Percentiles rank a stretch among this genome's conserved stretches.
These are phyloP conservation scores for Amphipoea lucens DNA, from an alignment of 2,888 invertebrate species.

Conservation along the genomic window DNA sequence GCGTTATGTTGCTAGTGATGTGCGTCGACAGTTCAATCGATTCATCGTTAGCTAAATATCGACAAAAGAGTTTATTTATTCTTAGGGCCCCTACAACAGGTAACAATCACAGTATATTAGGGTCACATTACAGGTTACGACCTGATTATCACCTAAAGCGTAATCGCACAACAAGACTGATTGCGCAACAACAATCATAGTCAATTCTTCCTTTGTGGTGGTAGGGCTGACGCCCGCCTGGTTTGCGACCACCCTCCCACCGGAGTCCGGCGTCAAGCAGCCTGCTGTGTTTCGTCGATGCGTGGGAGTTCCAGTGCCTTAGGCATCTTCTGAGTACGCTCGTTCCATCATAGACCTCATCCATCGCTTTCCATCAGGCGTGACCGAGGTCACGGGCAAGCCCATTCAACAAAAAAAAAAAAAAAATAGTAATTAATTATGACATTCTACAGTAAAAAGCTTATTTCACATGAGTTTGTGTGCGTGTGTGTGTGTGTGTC, in stretches of 20 bases:
- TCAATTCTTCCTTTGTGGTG: too few relatives aligned
- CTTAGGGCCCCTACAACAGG: not conserved
- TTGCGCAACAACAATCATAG: not conserved
- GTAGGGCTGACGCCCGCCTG: too few relatives aligned
- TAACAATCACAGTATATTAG: not conserved
- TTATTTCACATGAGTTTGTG: not conserved
- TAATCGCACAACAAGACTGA: not conserved
- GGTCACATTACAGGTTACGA: not conserved
- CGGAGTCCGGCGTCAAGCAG: too few relatives aligned
- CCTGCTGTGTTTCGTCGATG: too few relatives aligned
- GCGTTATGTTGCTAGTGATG: constrained; percentile 51
- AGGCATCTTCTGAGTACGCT: too few relatives aligned
- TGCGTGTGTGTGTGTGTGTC: not conserved
- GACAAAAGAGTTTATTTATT: constrained; percentile 2
- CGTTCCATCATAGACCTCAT: too few relatives aligned
- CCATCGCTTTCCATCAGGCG: too few relatives aligned
- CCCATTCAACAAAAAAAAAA: too few relatives aligned
- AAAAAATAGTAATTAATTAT: not conserved
- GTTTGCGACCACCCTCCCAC: too few relatives aligned
- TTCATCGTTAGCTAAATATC: not conserved
- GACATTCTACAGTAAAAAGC: not conserved
- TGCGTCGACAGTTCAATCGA: not conserved
- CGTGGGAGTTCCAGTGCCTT: too few relatives aligned
- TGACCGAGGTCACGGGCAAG: too few relatives aligned
- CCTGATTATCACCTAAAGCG: not conserved